phyloP scores from a whole-genome alignment of 2,888 invertebrate genomes.

The Lycaena phlaeas region DNA sequence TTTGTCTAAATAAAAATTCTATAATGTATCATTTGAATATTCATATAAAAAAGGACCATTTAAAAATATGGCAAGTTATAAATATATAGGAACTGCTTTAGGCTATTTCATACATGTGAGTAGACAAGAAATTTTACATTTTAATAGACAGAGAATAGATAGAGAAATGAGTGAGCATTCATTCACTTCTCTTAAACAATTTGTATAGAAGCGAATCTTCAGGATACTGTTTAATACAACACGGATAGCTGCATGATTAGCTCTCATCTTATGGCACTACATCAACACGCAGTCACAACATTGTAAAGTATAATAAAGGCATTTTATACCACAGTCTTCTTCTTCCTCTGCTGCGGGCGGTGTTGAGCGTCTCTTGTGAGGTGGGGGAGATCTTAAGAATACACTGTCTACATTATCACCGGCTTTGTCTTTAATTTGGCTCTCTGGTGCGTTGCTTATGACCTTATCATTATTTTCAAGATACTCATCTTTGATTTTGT shows the following conservation, averaged over 20 bases:
- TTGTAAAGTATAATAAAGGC: slow-evolving; percentile 75
- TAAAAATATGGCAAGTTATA: background rate
- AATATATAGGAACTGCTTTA: slow-evolving; percentile 8
- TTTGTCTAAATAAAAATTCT: too few relatives aligned
- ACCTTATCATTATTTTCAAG: slow-evolving; percentile 35
- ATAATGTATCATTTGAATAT: too few relatives aligned
- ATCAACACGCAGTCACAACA: slow-evolving; percentile 76
- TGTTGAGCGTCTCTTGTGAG: slow-evolving; percentile 36
- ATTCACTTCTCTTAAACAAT: too few relatives aligned
- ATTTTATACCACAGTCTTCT: slow-evolving; percentile 74
- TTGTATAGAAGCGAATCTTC: too few relatives aligned
- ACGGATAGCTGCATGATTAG: background rate
- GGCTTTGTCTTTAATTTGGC: slow-evolving; percentile 31
- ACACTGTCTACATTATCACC: slow-evolving; percentile 56
- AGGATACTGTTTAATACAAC: too few relatives aligned
- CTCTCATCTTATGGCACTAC: slow-evolving; percentile 28
- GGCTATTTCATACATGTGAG: too few relatives aligned
- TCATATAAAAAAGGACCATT: too few relatives aligned
- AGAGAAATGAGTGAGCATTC: too few relatives aligned
- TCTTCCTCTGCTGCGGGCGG: slow-evolving; percentile 61
- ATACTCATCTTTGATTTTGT: slow-evolving; percentile 30
- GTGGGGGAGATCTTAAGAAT: slow-evolving; percentile 36
- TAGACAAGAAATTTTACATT: too few relatives aligned
- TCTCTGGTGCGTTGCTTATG: slow-evolving; percentile 26
- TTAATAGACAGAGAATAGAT: too few relatives aligned